Conservation (phyloP, 2,797 vertebrate genomes). For the Trematocara caparti region DNA sequence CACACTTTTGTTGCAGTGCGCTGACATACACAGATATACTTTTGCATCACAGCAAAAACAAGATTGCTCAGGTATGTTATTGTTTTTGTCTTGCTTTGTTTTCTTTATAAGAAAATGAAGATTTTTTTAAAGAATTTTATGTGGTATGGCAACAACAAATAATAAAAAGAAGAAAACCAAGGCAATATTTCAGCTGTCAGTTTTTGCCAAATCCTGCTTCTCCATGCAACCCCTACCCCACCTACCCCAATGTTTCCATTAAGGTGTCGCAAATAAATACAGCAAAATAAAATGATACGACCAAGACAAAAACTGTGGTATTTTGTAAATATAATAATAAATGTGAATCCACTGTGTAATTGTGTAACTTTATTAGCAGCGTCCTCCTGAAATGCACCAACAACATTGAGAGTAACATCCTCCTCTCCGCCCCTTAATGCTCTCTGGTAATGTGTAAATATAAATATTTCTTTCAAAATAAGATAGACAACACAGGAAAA, state of each 20-base stretch:
- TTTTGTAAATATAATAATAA: neutral
- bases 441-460: neutral
- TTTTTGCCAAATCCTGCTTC: neutral
- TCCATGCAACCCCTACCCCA: neutral
- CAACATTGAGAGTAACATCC: neutral
- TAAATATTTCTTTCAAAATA: neutral
- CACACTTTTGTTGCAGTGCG: neutral
- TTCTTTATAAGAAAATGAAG: neutral
- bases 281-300: neutral
- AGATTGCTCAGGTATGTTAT: neutral
- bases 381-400: rapidly evolving
- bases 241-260: neutral
- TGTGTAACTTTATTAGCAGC: neutral
- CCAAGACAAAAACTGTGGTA: neutral
- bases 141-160: neutral
- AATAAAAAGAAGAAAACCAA: neutral
- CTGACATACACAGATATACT: neutral
- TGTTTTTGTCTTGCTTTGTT: neutral
- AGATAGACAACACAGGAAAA: neutral
- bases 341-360: rapidly evolving
- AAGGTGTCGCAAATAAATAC: neutral
- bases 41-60: neutral
- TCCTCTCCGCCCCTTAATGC: rapidly evolving
- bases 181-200: neutral
- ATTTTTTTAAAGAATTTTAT: neutral